Evolutionary conservation across 2,797 vertebrate genomes (phyloP).

Genomic region (Todus mexicanus): DNA sequence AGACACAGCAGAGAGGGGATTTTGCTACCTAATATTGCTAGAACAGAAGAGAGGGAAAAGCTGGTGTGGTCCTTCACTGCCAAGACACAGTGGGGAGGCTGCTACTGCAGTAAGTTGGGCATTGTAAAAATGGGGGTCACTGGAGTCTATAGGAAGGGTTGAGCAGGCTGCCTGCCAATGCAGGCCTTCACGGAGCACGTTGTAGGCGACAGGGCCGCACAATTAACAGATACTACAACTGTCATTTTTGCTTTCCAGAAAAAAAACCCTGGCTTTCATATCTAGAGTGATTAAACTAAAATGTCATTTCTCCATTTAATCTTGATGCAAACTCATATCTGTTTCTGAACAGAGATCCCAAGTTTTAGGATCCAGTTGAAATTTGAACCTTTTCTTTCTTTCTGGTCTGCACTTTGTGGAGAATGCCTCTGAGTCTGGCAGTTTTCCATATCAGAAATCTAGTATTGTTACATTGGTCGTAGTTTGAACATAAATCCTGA

Average conservation of each 20-base stretch:
- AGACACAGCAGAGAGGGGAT: not conserved
- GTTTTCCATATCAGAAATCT: not conserved
- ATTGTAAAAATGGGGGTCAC: not conserved
- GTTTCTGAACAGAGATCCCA: not conserved
- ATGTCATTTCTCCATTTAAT: not conserved
- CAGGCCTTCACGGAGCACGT: fast-evolving
- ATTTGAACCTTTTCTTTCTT: not conserved
- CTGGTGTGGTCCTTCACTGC: not conserved
- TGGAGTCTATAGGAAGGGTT: not conserved
- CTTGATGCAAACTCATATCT: not conserved
- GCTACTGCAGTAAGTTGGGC: not conserved
- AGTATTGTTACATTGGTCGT: not conserved
- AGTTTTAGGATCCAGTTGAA: not conserved
- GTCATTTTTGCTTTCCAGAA: not conserved
- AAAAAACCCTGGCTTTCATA: not conserved
- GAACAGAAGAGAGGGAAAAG: not conserved
- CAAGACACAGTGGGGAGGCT: not conserved
- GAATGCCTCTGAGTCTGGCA: not conserved
- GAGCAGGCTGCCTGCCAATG: not conserved
- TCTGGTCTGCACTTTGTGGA: not conserved
- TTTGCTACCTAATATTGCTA: not conserved
- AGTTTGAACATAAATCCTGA: not conserved
- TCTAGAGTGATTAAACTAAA: not conserved
- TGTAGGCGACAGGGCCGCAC: not conserved
- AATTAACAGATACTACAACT: not conserved